Base-by-base conservation (phyloP, 2,888 invertebrate genomes). In the Drosophila mulleri region DNA sequence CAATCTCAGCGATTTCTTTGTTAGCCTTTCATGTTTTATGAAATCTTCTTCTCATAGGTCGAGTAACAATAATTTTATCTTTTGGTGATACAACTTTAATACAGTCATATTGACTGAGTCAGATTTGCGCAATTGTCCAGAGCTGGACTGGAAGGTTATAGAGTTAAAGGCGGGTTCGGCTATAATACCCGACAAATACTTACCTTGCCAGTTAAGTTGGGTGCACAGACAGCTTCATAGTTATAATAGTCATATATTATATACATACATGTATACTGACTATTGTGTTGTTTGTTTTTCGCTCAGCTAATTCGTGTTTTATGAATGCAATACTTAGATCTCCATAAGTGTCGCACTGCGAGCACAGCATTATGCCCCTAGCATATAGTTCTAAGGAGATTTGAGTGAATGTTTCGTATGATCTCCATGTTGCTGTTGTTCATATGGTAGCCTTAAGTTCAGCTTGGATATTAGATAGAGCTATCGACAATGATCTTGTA, bases 71-170 rank as follows among this genome's bases (percentile, higher is more conserved):
- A 8, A 26, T 29, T n/a, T 48, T 48, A 11, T n/a, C 16, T 47
- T 16, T 16, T 47, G 26, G 47, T 16, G 9, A 47, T 16, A 47
- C 6, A 47, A 29, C n/a, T 9, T 48, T 3, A 45, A 23, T 45
- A 45, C 45, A 45, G 8, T 23, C 47, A 48, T 23, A n/a, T 48
- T 16, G n/a, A 18, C 11, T 48, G 48, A 32, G 18, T 50, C 48
- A 32, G 48, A 29, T 32, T 18, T 18, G 29, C 12, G 18, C 12
- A 12, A 12, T 18, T 50, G 29, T 18, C 12, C 18, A n/a, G 4
- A 32, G 48, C 29, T 50, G 48, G 48, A 18, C 48, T 48, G 11
- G n/a, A 29, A 48, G 48, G 48, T 29, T n/a, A 45, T 45, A 14
- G 14, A 20, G 44, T 7, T 45, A 45, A 44, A 44, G 20, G 20